These are phyloP conservation scores for Papilio protenor DNA, from an alignment of 2,888 invertebrate genomes.

Conservation along the genomic window DNA sequence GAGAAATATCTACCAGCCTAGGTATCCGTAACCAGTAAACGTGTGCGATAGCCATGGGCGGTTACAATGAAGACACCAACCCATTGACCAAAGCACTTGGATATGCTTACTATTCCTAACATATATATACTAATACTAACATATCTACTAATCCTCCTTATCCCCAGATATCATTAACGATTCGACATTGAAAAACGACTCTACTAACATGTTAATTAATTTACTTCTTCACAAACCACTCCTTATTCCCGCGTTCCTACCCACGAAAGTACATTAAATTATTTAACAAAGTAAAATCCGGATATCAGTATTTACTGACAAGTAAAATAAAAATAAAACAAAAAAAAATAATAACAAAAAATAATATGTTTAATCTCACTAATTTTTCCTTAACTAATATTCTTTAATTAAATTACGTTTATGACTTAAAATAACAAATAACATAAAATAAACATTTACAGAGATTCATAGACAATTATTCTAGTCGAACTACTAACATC, in stretches of 20 bases:
- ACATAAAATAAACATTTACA: not conserved
- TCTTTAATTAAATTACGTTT: not conserved
- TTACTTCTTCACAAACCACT: too few relatives aligned
- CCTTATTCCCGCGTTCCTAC: too few relatives aligned
- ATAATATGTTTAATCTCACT: conserved; percentile 7
- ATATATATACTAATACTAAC: too few relatives aligned
- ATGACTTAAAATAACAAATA: not conserved
- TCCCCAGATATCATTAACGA: too few relatives aligned
- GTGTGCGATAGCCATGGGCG: not conserved
- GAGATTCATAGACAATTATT: not conserved
- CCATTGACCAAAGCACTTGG: not conserved
- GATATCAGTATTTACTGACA: not conserved
- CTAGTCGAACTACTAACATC: not conserved
- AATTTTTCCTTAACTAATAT: not conserved
- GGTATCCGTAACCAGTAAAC: not conserved
- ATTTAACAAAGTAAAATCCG: not conserved
- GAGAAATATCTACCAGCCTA: not conserved
- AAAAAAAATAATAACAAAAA: conserved; percentile 3
- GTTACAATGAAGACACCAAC: not conserved
- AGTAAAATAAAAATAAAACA: conserved; percentile 5
- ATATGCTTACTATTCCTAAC: not conserved
- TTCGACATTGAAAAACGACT: too few relatives aligned
- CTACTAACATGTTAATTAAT: too few relatives aligned
- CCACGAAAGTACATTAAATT: not conserved
- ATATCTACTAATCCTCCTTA: too few relatives aligned